Base-by-base conservation (phyloP, 2,113 vertebrate species). In the Narcine bancroftii region DNA sequence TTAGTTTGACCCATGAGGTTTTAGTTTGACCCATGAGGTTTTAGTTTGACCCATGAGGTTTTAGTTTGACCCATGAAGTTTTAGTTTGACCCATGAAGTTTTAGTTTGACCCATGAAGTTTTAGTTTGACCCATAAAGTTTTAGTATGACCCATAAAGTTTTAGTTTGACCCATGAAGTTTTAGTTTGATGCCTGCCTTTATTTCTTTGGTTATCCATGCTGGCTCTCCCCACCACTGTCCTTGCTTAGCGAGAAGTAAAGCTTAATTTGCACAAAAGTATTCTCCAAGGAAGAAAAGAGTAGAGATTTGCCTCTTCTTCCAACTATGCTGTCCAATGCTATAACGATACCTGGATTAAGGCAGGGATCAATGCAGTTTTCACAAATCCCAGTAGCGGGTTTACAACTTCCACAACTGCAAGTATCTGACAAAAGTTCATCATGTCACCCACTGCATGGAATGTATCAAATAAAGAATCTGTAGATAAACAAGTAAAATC, bases 371-470 rank as follows among this genome's bases (percentile, higher is more conserved):
- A 93, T 0, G 96, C 96, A 29, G 98, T 96, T 76, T 93, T 95
- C 66, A 97, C 97, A 0, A 99, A 94, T 75, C 98, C 98, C 93
- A 98, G 96, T 0, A 96, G 95, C 45, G 97, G 96, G 75, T 99
- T 98, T 92, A 99, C 93, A 26, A 98, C 96, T 93, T 99, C 98
- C 92, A 98, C 95, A 33, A 95, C 42, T 19, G 98, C 95, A 95
- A 99, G 93, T 93, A 96, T 97, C 95, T 99, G 97, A 94, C 98
- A 99, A 96, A 99, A 98, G 95, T 98, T 98, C 97, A 99, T 98
- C 96, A 98, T 96, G 72, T 98, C 97, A 69, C 96, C 96, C 92
- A 97, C 96, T 0, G 96, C 96, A 95, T 98, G 97, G 94, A 98
- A 99, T 0, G 98, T 99, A 93, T 98, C 98, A 2, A 97, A 98